phyloP scores from a whole-genome alignment of 2,888 invertebrate genomes.

The Oxystoma pomonae region DNA sequence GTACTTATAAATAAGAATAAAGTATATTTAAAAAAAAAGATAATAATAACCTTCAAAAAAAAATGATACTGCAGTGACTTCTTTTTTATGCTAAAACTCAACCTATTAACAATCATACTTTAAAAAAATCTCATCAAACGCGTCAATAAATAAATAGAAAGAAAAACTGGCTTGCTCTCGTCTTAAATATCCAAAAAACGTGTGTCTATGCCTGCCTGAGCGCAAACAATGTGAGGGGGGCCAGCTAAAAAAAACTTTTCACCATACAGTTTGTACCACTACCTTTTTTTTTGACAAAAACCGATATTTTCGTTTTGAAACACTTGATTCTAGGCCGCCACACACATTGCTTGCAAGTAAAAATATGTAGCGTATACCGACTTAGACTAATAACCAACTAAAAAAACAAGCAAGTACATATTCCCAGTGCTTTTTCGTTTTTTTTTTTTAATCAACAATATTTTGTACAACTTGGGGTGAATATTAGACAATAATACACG shows the following conservation, averaged over 20 bases:
- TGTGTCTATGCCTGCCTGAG: slow-evolving; percentile 59
- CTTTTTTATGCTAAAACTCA: background rate
- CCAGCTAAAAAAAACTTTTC: slow-evolving; percentile 52
- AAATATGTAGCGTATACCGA: slow-evolving; percentile 32
- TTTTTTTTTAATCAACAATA: no score
- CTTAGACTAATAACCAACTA: no score
- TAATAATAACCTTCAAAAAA: background rate
- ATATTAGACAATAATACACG: no score
- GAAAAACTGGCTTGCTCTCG: no score
- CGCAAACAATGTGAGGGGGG: slow-evolving; percentile 88
- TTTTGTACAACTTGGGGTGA: no score
- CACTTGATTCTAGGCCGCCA: slow-evolving; percentile 50
- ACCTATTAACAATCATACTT: background rate
- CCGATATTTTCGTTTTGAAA: background rate
- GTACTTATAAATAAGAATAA: slow-evolving; percentile 24
- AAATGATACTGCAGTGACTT: background rate
- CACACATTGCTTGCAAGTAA: slow-evolving; percentile 61
- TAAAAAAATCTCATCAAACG: background rate
- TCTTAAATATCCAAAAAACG: no score
- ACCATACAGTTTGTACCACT: slow-evolving; percentile 33
- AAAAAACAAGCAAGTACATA: no score
- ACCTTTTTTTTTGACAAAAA: background rate
- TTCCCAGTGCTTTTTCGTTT: no score
- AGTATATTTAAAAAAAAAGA: slow-evolving; percentile 7
- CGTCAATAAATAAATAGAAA: no score